Conservation (phyloP, 1,140 invertebrate species). For the Cepaea nemoralis region DNA sequence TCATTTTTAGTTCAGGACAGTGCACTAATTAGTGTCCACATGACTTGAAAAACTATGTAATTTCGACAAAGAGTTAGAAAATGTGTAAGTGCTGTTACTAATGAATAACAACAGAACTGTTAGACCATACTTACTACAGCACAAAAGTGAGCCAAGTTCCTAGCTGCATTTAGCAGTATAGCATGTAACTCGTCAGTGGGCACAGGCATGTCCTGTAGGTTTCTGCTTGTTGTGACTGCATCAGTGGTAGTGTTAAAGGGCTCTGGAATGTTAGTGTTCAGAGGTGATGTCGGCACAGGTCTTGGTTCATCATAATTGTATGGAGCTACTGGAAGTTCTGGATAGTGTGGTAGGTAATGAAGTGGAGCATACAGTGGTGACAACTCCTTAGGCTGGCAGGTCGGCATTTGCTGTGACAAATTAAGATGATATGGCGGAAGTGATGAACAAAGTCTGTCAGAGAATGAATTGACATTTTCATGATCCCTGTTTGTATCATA, state of each 20-base stretch:
- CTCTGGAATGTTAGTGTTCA: not conserved
- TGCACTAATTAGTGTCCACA: not conserved
- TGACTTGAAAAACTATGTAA: not conserved
- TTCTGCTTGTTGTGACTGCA: not conserved
- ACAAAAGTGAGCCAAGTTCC: constrained; percentile 5
- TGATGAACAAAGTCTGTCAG: not conserved
- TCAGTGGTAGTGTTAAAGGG: not conserved
- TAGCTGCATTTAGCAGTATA: not conserved
- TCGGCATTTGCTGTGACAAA: not conserved
- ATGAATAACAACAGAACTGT: not conserved
- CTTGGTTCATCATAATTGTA: not conserved
- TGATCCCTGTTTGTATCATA: not conserved
- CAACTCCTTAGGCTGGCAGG: not conserved
- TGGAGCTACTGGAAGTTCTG: not conserved
- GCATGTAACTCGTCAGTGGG: not conserved
- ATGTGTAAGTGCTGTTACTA: not conserved
- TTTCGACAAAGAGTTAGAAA: not conserved
- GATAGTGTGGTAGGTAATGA: not conserved
- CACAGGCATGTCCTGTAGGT: not conserved
- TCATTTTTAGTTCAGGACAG: not conserved
- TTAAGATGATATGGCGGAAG: not conserved
- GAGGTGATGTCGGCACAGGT: not conserved
- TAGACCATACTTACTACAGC: not conserved
- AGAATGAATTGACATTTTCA: not conserved
- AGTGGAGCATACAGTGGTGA: not conserved